A percentile compares a stretch with the other conserved stretches of the same genome.
Evolutionary conservation across 2,113 vertebrate genomes (phyloP).

Genomic region (Gopherus evgoodei): DNA sequence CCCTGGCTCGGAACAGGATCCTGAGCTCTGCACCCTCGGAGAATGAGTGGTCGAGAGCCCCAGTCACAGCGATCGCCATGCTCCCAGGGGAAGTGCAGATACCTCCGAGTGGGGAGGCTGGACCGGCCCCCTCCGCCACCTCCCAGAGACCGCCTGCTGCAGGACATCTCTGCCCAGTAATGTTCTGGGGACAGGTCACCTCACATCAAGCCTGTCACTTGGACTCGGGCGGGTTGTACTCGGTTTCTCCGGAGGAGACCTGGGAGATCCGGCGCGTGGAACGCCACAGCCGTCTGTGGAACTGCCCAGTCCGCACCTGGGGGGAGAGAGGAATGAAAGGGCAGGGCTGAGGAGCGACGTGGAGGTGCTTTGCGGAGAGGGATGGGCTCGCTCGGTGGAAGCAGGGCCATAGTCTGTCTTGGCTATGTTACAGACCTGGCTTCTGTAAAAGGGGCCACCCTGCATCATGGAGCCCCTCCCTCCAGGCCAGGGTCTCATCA

Average conservation of each 20-base stretch:
- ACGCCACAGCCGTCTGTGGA: slow-evolving; percentile 90
- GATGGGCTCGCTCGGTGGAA: not conserved
- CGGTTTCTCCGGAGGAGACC: slow-evolving; percentile 93
- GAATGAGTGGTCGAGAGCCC: not conserved
- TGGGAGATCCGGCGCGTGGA: slow-evolving; percentile 92
- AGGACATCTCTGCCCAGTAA: not conserved
- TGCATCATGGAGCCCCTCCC: too few relatives aligned
- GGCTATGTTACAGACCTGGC: not conserved
- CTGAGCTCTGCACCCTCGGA: not conserved
- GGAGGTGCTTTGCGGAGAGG: not conserved
- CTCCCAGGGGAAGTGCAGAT: not conserved
- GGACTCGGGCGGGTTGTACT: slow-evolving; percentile 86
- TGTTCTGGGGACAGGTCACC: not conserved
- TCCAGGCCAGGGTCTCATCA: not conserved
- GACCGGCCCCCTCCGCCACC: not conserved
- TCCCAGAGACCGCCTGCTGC: not conserved
- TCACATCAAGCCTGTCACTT: not conserved
- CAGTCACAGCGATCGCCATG: not conserved
- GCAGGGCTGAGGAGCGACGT: not conserved
- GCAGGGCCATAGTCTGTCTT: too few relatives aligned
- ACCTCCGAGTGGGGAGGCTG: not conserved
- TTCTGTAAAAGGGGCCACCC: too few relatives aligned
- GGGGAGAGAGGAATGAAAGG: rapidly evolving
- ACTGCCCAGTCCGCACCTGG: slow-evolving; percentile 90
- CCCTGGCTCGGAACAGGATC: not conserved